phyloP scores from a whole-genome alignment of 1,140 invertebrate species.

The Drosophila chauvacae region DNA sequence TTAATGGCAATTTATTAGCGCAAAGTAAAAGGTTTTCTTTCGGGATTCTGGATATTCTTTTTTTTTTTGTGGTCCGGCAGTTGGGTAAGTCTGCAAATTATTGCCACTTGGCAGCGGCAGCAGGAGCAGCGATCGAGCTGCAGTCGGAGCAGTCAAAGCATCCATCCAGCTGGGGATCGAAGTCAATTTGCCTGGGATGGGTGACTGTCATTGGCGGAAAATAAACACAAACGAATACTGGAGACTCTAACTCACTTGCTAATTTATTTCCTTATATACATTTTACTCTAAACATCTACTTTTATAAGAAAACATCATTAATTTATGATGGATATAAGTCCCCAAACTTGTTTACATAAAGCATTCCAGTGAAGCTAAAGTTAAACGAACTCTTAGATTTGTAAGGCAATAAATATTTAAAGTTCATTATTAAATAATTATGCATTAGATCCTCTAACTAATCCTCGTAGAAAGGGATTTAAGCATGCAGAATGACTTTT shows the following conservation, averaged over 20 bases:
- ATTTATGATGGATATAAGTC: no score
- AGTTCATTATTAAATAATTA: not conserved
- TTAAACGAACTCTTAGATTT: not conserved
- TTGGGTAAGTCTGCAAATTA: slow-evolving; percentile 61
- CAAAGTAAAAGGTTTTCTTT: slow-evolving; percentile 79
- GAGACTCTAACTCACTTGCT: slow-evolving; percentile 6
- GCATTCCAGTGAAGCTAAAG: not conserved
- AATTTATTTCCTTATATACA: not conserved
- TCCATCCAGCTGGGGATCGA: slow-evolving; percentile 47
- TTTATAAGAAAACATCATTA: not conserved
- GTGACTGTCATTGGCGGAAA: slow-evolving; percentile 21
- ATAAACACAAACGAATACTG: slow-evolving; percentile 11
- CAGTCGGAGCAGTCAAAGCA: slow-evolving; percentile 47
- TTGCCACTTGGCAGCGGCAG: slow-evolving; percentile 65
- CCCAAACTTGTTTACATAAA: not conserved
- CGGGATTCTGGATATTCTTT: slow-evolving; percentile 15
- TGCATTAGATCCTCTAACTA: not conserved
- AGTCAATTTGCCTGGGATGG: slow-evolving; percentile 53
- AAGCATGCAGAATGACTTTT: not conserved
- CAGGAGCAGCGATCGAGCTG: slow-evolving; percentile 31
- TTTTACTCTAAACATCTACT: not conserved
- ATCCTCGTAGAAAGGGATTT: not conserved
- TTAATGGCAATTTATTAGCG: slow-evolving; percentile 80
- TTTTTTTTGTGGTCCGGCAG: slow-evolving; percentile 20
- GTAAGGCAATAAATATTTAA: not conserved